phyloP scores from a whole-genome alignment of 2,888 invertebrate genomes.

The Parascotia fuliginaria region DNA sequence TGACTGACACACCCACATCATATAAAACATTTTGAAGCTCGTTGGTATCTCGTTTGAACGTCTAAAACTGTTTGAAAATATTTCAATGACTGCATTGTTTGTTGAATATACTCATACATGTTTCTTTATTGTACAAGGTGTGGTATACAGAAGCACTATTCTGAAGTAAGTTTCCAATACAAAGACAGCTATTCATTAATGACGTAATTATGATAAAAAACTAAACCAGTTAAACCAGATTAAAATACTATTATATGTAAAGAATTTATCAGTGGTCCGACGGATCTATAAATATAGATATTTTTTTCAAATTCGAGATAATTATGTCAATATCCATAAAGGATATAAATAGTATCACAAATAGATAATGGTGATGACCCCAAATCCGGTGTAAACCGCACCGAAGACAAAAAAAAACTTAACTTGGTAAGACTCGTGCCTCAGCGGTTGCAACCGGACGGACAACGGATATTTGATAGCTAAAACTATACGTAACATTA shows the following conservation, averaged over 20 bases:
- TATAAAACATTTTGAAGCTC: constrained; percentile 48
- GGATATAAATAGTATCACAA: constrained; percentile 24
- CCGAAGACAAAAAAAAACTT: constrained; percentile 36
- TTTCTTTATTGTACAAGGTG: not conserved
- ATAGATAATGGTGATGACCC: constrained; percentile 30
- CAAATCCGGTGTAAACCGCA: constrained; percentile 43
- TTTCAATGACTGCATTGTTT: constrained; percentile 19
- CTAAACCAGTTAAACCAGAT: no score
- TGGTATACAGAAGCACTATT: not conserved
- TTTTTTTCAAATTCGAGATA: not conserved
- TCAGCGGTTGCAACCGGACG: constrained; percentile 45
- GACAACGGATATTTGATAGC: constrained; percentile 22
- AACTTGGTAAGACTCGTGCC: constrained; percentile 55
- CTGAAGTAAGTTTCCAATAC: no score
- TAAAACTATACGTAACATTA: constrained; percentile 16
- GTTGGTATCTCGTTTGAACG: constrained; percentile 37
- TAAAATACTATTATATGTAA: no score
- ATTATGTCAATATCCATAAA: constrained; percentile 13
- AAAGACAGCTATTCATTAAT: no score
- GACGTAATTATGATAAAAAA: no score
- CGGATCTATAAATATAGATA: not conserved
- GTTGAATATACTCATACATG: not conserved
- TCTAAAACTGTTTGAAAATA: constrained; percentile 31
- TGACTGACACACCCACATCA: constrained; percentile 59
- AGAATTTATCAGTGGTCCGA: no score